Base-by-base conservation (phyloP, 2,888 invertebrate species). In the Ashinkailepas kermadecensis region DNA sequence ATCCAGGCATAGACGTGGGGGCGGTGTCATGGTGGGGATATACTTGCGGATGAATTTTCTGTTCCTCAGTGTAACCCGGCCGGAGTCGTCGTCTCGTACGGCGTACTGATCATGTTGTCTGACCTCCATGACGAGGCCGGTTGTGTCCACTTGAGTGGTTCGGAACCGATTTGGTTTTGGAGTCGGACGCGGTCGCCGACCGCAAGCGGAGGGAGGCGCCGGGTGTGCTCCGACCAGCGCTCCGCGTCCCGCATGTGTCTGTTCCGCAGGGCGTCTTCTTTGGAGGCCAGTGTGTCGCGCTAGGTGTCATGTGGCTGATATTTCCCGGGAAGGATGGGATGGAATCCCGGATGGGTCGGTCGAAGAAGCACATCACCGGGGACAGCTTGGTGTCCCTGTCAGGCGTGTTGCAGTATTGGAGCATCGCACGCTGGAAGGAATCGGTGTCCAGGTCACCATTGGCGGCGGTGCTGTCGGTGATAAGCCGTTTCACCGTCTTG, bases 301-400 rank as follows among this genome's bases (percentile, higher is more conserved):
- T 80, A 80, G n/a, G 81, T 81, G 18, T 25, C 57, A 54, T 81
- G 80, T 56, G 81, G 80, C 18, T 78, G 79, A 23, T 81, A 81
- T 67, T 59, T 57, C n/a, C 78, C 80, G n/a, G 80, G 80, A 15
- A 18, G 74, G 23, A 82, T 62, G 54, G 81, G 67, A 82, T 81
- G 81, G 81, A 81, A 65, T 82, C 82, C 23, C 58, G 79, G n/a
- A 81, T 82, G 54, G 82, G 82, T n/a, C 80, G 81, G n/a, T 82
- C 82, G 25, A 81, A 83, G 54, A 83, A 59, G 57, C 82, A 79
- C 80, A 79, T 81, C 12, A 82, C 81, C 8, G 83, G 82, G 82
- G 62, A 83, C 4, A 78, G 18, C 39, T 79, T 58, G 57, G 80
- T 83, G 70, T 83, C 82, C 12, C 65, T 13, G 78, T 81, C 81